Evolutionary conservation across 1,140 invertebrate species (phyloP).

Genomic region (Campoletis sonorensis): DNA sequence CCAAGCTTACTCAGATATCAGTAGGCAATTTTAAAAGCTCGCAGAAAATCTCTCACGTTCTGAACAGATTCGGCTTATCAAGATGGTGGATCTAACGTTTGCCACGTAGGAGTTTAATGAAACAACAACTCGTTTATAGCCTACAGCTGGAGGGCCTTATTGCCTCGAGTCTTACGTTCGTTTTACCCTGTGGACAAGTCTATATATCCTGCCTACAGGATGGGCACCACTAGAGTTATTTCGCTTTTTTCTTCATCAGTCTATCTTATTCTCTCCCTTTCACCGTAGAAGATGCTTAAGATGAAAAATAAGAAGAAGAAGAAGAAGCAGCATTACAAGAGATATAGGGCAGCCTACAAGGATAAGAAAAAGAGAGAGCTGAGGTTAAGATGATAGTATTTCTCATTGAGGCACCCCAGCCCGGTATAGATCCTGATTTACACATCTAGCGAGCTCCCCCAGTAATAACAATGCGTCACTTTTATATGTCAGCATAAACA

Average conservation of each 20-base stretch:
- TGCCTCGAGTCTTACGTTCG: slow-evolving; percentile 56
- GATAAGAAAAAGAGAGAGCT: slow-evolving; percentile 36
- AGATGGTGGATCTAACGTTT: neutral
- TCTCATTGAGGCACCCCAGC: slow-evolving; percentile 58
- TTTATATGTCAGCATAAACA: slow-evolving; percentile 70
- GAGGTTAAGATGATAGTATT: slow-evolving; percentile 68
- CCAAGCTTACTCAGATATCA: neutral
- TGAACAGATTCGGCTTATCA: slow-evolving; percentile 23
- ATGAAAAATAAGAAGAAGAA: slow-evolving; percentile 1
- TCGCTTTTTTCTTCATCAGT: neutral
- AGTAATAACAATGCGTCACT: slow-evolving; percentile 70
- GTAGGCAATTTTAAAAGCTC: neutral
- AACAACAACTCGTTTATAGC: slow-evolving; percentile 63
- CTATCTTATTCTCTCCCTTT: slow-evolving; percentile 22
- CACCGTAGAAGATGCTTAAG: neutral
- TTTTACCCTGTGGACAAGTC: slow-evolving; percentile 57
- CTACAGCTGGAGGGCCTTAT: slow-evolving; percentile 36
- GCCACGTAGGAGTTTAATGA: slow-evolving; percentile 57
- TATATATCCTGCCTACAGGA: slow-evolving; percentile 55
- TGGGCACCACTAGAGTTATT: slow-evolving; percentile 48
- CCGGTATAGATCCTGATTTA: slow-evolving; percentile 69
- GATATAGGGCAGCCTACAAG: slow-evolving; percentile 16
- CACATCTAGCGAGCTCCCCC: slow-evolving; percentile 66
- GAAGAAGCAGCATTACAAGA: slow-evolving; percentile 24
- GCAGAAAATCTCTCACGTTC: slow-evolving; percentile 3